A percentile compares a stretch with the other conserved stretches of the same genome.
phyloP scores from a whole-genome alignment of 35 echinoderm and acorn worm genomes.

The Heliocidaris tuberculata region DNA sequence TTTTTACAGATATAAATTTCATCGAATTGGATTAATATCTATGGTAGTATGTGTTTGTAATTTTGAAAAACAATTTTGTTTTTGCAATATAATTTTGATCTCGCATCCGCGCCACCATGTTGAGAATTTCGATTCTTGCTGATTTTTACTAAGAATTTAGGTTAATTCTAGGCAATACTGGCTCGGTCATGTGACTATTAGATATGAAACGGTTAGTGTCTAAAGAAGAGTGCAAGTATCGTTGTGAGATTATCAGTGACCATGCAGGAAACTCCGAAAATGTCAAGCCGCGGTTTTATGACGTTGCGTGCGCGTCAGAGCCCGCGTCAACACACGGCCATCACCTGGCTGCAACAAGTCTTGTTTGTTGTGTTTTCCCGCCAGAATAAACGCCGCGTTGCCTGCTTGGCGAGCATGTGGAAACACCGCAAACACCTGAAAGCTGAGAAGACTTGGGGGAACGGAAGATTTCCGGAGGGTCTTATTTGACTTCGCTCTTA shows the following conservation, averaged over 20 bases:
- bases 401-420: background rate
- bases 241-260: background rate
- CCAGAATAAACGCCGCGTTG: background rate
- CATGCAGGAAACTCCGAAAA: background rate
- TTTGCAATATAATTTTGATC: too few relatives aligned
- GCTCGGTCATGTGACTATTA: background rate
- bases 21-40: too few relatives aligned
- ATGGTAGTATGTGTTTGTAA: too few relatives aligned
- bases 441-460: background rate
- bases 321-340: background rate
- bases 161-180: background rate
- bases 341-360: background rate
- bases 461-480: background rate
- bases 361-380: constrained; percentile 10
- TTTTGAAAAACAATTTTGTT: too few relatives aligned
- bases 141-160: background rate
- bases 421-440: constrained; percentile 1
- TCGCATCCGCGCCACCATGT: too few relatives aligned
- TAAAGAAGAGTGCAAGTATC: background rate
- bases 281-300: background rate
- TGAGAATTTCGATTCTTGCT: background rate
- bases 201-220: background rate
- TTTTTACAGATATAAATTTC: too few relatives aligned
- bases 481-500: background rate
- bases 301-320: background rate